Evolutionary conservation across 2,888 invertebrate species (phyloP).

Genomic region (Lymantria dispar): DNA sequence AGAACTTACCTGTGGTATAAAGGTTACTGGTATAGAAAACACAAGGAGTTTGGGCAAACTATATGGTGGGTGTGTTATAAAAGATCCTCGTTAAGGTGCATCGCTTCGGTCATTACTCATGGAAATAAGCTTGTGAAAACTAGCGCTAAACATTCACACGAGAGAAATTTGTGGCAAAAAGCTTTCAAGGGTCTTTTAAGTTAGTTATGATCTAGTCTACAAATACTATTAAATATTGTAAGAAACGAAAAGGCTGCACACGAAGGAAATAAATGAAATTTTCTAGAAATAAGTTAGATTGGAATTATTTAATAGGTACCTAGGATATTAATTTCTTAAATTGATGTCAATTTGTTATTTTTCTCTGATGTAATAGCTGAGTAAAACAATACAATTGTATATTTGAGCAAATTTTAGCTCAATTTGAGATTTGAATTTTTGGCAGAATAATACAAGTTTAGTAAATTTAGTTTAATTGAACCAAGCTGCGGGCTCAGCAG

Average conservation of each 20-base stretch:
- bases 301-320: too few species aligned
- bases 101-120: slow-evolving; percentile 36
- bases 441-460: too few species aligned
- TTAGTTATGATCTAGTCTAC: slow-evolving; percentile 4
- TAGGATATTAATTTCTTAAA: too few species aligned
- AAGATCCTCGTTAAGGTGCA: slow-evolving; percentile 34
- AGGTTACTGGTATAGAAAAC: slow-evolving; percentile 36
- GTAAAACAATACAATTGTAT: too few species aligned
- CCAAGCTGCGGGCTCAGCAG: too few species aligned
- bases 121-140: slow-evolving; percentile 28
- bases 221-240: neutral
- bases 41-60: slow-evolving; percentile 29
- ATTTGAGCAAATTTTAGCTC: too few species aligned
- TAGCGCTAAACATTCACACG: slow-evolving; percentile 32
- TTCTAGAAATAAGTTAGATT: too few species aligned
- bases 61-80: slow-evolving; percentile 48
- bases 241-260: neutral
- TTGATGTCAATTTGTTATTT: too few species aligned
- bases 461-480: too few species aligned
- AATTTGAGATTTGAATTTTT: too few species aligned
- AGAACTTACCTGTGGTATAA: slow-evolving; percentile 30
- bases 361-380: too few species aligned
- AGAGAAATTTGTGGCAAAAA: slow-evolving; percentile 27
- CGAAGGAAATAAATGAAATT: too few species aligned
- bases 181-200: slow-evolving; percentile 24